These are phyloP conservation scores for Macaca nemestrina DNA, from an alignment of 2,113 vertebrate genomes.

Conservation along the genomic window DNA sequence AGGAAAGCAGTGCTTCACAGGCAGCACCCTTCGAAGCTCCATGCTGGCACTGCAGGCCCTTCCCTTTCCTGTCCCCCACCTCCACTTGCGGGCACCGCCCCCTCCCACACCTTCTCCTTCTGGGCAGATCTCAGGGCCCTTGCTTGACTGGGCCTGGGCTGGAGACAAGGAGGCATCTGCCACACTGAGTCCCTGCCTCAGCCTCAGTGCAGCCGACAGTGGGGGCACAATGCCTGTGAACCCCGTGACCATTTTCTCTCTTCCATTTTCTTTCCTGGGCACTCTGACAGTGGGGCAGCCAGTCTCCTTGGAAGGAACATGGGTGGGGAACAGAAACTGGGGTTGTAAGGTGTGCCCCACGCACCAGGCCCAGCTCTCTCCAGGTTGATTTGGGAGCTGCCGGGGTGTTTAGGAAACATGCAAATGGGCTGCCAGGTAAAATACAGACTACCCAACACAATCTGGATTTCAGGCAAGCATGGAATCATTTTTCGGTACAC, in stretches of 20 bases:
- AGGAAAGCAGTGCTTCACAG: neutral
- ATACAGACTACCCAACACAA: constrained; percentile 48
- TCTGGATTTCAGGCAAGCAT: neutral
- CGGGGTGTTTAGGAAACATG: constrained; percentile 35
- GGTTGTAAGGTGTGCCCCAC: constrained; percentile 45
- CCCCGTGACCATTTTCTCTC: constrained; percentile 67
- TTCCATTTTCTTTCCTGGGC: neutral
- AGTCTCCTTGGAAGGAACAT: constrained; percentile 51
- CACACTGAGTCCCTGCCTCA: constrained; percentile 79
- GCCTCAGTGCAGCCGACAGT: constrained; percentile 76
- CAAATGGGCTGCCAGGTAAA: neutral
- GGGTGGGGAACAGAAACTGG: constrained; percentile 59
- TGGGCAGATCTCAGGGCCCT: constrained; percentile 11
- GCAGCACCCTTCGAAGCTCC: neutral
- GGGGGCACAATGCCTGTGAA: constrained; percentile 73
- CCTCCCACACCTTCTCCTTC: neutral
- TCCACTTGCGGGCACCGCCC: neutral
- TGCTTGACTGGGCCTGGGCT: constrained; percentile 68
- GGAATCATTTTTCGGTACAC: neutral
- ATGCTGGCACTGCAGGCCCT: neutral
- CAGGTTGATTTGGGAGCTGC: neutral
- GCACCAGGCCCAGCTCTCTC: constrained; percentile 57
- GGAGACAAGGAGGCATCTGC: constrained; percentile 68
- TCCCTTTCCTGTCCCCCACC: neutral
- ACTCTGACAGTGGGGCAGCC: constrained; percentile 45